Evolutionary conservation across 2,888 invertebrate genomes (phyloP).

Genomic region (Scaeva pyrastri): DNA sequence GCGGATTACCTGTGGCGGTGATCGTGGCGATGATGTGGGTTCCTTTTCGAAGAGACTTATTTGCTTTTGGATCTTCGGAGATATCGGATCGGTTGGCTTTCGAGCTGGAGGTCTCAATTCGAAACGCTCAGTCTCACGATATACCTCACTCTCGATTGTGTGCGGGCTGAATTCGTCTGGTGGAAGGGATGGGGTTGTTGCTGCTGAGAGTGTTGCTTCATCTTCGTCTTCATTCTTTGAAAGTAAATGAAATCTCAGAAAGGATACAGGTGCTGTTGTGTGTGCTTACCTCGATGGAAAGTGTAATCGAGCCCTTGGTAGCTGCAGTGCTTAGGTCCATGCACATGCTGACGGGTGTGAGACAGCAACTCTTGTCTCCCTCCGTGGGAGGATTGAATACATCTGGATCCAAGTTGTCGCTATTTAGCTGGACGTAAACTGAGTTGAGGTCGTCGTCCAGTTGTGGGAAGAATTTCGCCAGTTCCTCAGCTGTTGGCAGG

Average conservation of each 20-base stretch:
- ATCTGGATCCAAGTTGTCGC: slow-evolving; percentile 79
- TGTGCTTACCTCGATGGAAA: slow-evolving; percentile 80
- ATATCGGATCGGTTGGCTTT: slow-evolving; percentile 80
- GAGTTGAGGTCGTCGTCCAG: slow-evolving; percentile 85
- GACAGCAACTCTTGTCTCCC: slow-evolving; percentile 79
- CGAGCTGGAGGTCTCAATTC: slow-evolving; percentile 77
- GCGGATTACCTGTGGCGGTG: slow-evolving; percentile 80
- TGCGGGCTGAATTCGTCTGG: slow-evolving; percentile 78
- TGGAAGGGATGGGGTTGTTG: slow-evolving; percentile 83
- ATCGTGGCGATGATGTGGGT: slow-evolving; percentile 78
- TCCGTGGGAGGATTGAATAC: slow-evolving; percentile 77
- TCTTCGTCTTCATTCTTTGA: slow-evolving; percentile 84
- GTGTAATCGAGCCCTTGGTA: slow-evolving; percentile 87
- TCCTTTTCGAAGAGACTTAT: slow-evolving; percentile 81
- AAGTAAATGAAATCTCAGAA: no score
- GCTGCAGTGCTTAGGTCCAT: slow-evolving; percentile 89
- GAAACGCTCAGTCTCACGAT: slow-evolving; percentile 53
- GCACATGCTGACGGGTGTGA: slow-evolving; percentile 88
- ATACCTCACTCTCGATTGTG: slow-evolving; percentile 54
- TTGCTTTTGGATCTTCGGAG: slow-evolving; percentile 82
- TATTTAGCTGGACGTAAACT: slow-evolving; percentile 84
- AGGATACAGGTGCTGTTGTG: background rate
- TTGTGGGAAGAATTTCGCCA: slow-evolving; percentile 85
- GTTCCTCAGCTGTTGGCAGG: slow-evolving; percentile 81
- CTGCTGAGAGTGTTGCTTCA: slow-evolving; percentile 86